These are phyloP conservation scores for Cacajao melanocephalus DNA, from an alignment of 2,797 vertebrate genomes.

Conservation along the genomic window DNA sequence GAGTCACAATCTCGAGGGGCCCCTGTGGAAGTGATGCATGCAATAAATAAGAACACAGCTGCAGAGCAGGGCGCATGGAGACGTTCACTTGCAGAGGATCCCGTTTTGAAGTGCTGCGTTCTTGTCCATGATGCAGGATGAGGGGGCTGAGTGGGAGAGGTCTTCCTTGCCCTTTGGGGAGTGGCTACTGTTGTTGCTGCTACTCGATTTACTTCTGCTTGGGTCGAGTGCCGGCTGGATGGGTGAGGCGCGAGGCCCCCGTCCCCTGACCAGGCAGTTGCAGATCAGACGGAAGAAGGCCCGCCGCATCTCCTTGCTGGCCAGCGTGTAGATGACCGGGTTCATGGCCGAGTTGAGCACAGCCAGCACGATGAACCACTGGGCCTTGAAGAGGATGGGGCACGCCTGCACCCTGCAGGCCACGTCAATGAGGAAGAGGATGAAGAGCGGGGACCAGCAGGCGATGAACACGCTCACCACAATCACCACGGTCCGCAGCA, in stretches of 20 bases:
- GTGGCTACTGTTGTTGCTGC: conserved; percentile 92
- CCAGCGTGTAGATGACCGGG: conserved; percentile 96
- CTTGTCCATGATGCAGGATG: conserved; percentile 57
- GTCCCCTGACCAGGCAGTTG: conserved; percentile 84
- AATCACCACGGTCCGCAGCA: conserved; percentile 95
- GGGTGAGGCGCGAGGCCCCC: conserved; percentile 81
- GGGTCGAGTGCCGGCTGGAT: conserved; percentile 86
- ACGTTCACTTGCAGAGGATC: conserved; percentile 81
- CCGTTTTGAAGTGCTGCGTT: conserved; percentile 79
- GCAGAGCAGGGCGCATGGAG: background rate
- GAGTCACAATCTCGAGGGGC: background rate
- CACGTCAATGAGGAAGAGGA: conserved; percentile 94
- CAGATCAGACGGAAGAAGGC: conserved; percentile 94
- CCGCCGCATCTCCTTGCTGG: conserved; percentile 95
- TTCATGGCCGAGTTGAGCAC: conserved; percentile 97
- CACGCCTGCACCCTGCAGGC: conserved; percentile 88
- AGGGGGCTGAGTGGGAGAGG: conserved; percentile 73
- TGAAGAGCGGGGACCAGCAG: conserved; percentile 95
- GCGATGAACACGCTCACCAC: conserved; percentile 96
- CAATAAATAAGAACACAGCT: conserved; percentile 68
- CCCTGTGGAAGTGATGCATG: background rate
- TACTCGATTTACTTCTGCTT: conserved; percentile 94
- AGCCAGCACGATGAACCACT: conserved; percentile 94
- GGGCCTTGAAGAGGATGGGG: conserved; percentile 88
- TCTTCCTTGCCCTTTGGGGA: conserved; percentile 88